Evolutionary conservation across 2,797 vertebrate species (phyloP).

Genomic region (Fringilla coelebs): DNA sequence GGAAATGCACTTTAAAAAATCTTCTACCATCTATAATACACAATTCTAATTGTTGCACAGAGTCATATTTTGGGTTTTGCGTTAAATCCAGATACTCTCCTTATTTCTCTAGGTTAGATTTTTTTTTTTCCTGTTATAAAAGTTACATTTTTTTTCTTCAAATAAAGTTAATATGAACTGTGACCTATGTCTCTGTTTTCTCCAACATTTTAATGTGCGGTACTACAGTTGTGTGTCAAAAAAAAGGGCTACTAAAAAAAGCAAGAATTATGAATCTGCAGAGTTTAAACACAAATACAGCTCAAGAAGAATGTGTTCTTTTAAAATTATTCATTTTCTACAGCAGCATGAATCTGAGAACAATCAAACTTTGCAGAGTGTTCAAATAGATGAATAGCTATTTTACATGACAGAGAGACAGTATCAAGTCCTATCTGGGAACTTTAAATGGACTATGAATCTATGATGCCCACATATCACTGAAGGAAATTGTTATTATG

Average conservation of each 20-base stretch:
- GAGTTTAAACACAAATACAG: background rate
- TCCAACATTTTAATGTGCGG: fast-evolving
- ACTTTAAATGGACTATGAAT: background rate
- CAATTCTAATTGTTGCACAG: background rate
- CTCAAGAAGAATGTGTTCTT: background rate
- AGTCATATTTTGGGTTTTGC: background rate
- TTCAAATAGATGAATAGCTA: background rate
- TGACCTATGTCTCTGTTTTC: background rate
- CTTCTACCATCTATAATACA: background rate
- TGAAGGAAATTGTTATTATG: background rate
- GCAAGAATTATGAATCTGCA: background rate
- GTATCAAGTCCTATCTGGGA: background rate
- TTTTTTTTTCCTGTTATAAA: background rate
- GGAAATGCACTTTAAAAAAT: background rate
- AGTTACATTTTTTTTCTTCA: background rate
- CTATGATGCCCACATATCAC: background rate
- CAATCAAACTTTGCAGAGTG: background rate
- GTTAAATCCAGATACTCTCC: background rate
- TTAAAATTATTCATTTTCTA: background rate
- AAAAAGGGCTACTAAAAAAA: background rate
- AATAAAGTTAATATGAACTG: background rate
- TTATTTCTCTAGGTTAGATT: background rate
- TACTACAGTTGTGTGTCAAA: background rate
- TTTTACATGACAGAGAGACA: background rate
- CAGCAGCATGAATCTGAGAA: background rate